A percentile compares a stretch with the other conserved stretches of the same genome.
Conservation (phyloP, 1,140 invertebrate genomes). For the Drosophila sproati region DNA sequence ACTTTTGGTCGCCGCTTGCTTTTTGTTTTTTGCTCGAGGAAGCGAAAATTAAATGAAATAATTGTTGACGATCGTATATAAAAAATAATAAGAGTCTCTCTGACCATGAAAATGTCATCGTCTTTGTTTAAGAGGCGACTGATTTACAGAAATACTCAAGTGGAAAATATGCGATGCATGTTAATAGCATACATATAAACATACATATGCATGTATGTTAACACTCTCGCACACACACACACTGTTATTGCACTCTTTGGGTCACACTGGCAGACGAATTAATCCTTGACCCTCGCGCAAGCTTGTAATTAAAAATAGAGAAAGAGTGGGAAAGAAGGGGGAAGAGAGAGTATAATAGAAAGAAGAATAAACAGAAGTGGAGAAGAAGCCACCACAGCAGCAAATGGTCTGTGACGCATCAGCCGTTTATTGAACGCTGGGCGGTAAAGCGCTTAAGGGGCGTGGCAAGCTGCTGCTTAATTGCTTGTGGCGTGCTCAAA, state of each 20-base stretch:
- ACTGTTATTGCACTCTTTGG: conserved; percentile 30
- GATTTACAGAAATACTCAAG: conserved; percentile 30
- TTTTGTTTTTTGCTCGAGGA: conserved; percentile 44
- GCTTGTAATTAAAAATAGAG: conserved; percentile 66
- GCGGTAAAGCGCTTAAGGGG: conserved; percentile 2
- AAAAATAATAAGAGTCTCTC: conserved; percentile 18
- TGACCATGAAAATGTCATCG: conserved; percentile 52
- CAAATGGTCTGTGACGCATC: conserved; percentile 48
- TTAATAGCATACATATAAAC: conserved; percentile 8
- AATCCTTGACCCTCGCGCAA: conserved; percentile 72
- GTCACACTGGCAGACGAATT: conserved; percentile 56
- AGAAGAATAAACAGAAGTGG: background rate
- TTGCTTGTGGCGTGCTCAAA: conserved; percentile 45
- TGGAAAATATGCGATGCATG: conserved; percentile 25
- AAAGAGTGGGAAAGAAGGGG: conserved; percentile 18
- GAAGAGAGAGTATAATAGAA: conserved; percentile 3
- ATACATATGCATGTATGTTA: background rate
- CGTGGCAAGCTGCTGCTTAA: conserved; percentile 43
- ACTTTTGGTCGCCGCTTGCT: conserved; percentile 20
- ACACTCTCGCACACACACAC: background rate
- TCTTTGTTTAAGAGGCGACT: conserved; percentile 28
- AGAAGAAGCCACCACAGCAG: background rate
- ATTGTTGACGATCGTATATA: conserved; percentile 24
- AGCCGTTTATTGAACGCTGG: conserved; percentile 52
- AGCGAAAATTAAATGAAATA: conserved; percentile 64